Evolutionary conservation across 2,888 invertebrate species (phyloP).

Genomic region (Coelopa pilipes): DNA sequence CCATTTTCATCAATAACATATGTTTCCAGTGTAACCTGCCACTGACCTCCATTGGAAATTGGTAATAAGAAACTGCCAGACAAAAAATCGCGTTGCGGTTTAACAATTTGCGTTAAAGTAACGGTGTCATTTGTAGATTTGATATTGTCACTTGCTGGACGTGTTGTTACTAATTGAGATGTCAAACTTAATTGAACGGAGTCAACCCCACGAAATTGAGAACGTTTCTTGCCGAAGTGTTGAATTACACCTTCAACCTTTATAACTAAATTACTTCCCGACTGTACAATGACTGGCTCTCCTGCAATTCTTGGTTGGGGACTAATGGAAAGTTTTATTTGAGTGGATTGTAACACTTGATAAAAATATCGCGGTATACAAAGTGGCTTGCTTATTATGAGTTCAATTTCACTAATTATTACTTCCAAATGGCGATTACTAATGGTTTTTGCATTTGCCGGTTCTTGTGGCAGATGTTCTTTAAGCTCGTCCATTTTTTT

Average conservation of each 20-base stretch:
- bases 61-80: slow-evolving; percentile 87
- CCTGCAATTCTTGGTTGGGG: slow-evolving; percentile 83
- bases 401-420: slow-evolving; percentile 72
- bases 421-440: slow-evolving; percentile 70
- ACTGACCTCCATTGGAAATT: slow-evolving; percentile 73
- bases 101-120: slow-evolving; percentile 81
- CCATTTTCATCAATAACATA: slow-evolving; percentile 86
- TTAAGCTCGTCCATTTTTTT: slow-evolving; percentile 61
- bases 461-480: slow-evolving; percentile 61
- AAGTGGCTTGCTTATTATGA: slow-evolving; percentile 73
- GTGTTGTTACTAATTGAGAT: slow-evolving; percentile 71
- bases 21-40: slow-evolving; percentile 84
- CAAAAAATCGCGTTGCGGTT: slow-evolving; percentile 94
- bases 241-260: slow-evolving; percentile 94
- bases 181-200: slow-evolving; percentile 78
- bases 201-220: slow-evolving; percentile 77
- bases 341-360: slow-evolving; percentile 84
- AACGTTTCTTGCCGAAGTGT: slow-evolving; percentile 74
- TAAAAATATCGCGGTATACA: slow-evolving; percentile 83
- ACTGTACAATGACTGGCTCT: slow-evolving; percentile 85
- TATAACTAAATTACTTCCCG: slow-evolving; percentile 86
- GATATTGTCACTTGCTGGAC: slow-evolving; percentile 49
- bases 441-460: slow-evolving; percentile 62
- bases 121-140: slow-evolving; percentile 62
- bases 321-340: slow-evolving; percentile 82